Base-by-base conservation (phyloP, 2,113 vertebrate species). In the Rhombomys opimus region DNA sequence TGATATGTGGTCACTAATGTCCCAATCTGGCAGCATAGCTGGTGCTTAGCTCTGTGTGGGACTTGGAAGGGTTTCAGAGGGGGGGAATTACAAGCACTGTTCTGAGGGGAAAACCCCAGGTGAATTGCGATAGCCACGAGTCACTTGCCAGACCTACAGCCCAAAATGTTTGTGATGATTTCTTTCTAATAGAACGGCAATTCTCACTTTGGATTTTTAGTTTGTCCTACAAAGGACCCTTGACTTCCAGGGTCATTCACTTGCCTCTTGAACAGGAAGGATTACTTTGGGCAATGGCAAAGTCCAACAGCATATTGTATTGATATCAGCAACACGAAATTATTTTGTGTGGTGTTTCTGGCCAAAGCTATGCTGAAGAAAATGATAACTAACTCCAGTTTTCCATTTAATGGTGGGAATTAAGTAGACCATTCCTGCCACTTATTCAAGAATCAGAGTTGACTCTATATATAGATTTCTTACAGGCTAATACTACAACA, bases 341-440 rank as follows among this genome's bases (percentile, higher is more conserved):
- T 14, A 10, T 46, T 91, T 30, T 63, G 7, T 3, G 1, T 73
- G 61, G 13, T 88, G 18, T 94, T 77, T 95, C 72, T 95, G 84
- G 54, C 32, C 67, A 92, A 68, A 93, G 35, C 72, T 78, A 68
- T 14, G 22, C 12, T 80, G 12, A 86, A 46, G 5, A 50, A 80
- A 91, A 78, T 72, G 14, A 65, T 78, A 80, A 52, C 20, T 67
- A 96, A 65, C 7, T 57, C 20, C 1, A 54, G 32, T n/a, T 35
- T 92, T 87, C 35, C 18, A 65, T 54, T 78, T 68, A 35, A 25
- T 77, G 75, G 20, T 95, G 77, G 82, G 90, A 89, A 89, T 94
- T 61, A 5, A 54, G 77, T 41, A 90, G 86, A 73, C 61, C 61
- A n/a, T 18, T 17, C 20, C 68, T 91, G 41, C 59, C 63, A 91